Evolutionary conservation across 92 coral and sea anemone species (phyloP).

Genomic region (Bergia sp.): DNA sequence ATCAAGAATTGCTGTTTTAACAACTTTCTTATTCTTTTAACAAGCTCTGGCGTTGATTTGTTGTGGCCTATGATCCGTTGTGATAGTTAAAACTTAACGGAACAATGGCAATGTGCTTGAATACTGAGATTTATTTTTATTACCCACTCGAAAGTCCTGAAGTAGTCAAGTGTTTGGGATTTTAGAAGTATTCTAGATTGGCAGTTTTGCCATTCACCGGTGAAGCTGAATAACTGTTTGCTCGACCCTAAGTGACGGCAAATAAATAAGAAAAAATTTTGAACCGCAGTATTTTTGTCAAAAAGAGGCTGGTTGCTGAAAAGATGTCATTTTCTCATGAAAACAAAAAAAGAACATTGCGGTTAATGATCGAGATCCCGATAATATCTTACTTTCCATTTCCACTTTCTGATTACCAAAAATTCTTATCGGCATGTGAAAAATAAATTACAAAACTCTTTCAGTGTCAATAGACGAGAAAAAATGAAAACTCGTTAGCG

Average conservation of each 20-base stretch:
- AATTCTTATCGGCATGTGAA: conserved; percentile 15
- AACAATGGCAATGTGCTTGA: neutral
- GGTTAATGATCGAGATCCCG: neutral
- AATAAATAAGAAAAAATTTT: neutral
- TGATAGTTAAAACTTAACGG: neutral
- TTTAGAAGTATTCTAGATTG: neutral
- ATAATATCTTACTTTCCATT: neutral
- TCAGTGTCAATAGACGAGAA: conserved; percentile 9
- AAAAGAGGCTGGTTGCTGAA: neutral
- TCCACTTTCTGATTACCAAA: neutral
- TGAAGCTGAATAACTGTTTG: neutral
- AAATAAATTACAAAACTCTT: neutral
- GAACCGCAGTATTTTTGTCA: neutral
- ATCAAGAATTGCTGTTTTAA: neutral
- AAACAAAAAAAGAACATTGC: neutral
- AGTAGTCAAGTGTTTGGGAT: neutral
- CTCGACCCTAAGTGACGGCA: neutral
- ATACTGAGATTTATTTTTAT: neutral
- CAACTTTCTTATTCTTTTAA: neutral
- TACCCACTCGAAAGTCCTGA: neutral
- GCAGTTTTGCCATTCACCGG: neutral
- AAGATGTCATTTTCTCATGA: neutral
- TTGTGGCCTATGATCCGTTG: neutral
- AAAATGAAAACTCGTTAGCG: conserved; percentile 16
- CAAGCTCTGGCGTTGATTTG: neutral